phyloP scores from a whole-genome alignment of 2,888 invertebrate genomes.

The Elegia similella region DNA sequence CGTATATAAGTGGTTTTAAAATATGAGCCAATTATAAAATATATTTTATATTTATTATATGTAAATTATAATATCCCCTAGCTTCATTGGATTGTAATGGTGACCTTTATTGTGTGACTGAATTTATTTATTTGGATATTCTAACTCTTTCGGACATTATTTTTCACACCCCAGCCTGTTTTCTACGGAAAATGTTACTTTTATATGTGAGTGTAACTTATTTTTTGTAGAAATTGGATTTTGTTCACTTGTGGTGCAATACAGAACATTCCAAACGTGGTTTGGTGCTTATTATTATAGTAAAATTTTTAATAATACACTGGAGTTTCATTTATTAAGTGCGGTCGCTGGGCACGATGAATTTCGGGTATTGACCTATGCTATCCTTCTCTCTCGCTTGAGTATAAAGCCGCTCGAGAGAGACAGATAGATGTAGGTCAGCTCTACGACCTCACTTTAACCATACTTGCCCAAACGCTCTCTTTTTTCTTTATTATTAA shows the following conservation, averaged over 20 bases:
- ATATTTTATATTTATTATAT: constrained; percentile 25
- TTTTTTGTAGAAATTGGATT: constrained; percentile 53
- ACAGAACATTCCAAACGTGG: constrained; percentile 79
- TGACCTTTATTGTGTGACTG: constrained; percentile 73
- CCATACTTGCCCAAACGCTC: constrained; percentile 53
- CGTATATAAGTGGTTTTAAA: not conserved
- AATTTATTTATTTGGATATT: constrained; percentile 55
- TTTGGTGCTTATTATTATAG: constrained; percentile 78
- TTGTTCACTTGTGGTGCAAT: constrained; percentile 74
- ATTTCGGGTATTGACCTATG: not conserved
- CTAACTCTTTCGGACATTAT: constrained; percentile 31
- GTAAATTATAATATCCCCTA: constrained; percentile 26
- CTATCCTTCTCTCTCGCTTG: not conserved
- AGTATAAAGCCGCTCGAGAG: not conserved
- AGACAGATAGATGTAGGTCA: not conserved
- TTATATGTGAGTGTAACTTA: constrained; percentile 44
- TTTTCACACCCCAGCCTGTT: constrained; percentile 37
- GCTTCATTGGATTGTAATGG: constrained; percentile 54
- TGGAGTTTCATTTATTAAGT: constrained; percentile 56
- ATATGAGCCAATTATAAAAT: constrained; percentile 22
- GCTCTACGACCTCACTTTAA: constrained; percentile 34
- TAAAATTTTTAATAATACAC: constrained; percentile 65
- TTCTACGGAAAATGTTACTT: constrained; percentile 35
- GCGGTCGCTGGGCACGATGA: not conserved
- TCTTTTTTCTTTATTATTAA: constrained; percentile 38